phyloP scores from a whole-genome alignment of 2,113 vertebrate genomes.

The Eolophus roseicapilla region DNA sequence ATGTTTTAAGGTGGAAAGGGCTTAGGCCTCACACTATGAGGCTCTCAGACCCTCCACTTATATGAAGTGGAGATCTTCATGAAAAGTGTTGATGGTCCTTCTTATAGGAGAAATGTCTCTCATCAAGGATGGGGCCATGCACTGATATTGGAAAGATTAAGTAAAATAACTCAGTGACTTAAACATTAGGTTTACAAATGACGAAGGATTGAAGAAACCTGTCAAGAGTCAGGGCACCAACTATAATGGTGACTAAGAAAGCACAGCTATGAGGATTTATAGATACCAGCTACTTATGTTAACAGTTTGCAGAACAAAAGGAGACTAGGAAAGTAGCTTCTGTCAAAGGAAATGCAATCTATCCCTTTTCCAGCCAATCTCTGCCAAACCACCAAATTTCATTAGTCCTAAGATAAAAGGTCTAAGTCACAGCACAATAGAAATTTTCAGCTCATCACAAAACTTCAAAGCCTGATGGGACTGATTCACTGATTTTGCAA shows the following conservation, averaged over 20 bases:
- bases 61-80: neutral
- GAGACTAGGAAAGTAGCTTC: neutral
- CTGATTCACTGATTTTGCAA: constrained; percentile 3
- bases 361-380: neutral
- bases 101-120: neutral
- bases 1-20: neutral
- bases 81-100: neutral
- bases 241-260: neutral
- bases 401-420: neutral
- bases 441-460: neutral
- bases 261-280: neutral
- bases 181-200: neutral
- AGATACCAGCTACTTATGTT: neutral
- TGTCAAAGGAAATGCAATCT: neutral
- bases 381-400: constrained; percentile 1
- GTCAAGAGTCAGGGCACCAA: neutral
- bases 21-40: neutral
- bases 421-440: neutral
- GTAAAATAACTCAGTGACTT: neutral
- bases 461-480: neutral
- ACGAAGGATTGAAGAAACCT: neutral
- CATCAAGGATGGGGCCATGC: neutral
- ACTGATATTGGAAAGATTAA: neutral
- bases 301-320: neutral
- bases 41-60: neutral